phyloP scores from a whole-genome alignment of 2,113 vertebrate genomes.

The Malurus melanocephalus region DNA sequence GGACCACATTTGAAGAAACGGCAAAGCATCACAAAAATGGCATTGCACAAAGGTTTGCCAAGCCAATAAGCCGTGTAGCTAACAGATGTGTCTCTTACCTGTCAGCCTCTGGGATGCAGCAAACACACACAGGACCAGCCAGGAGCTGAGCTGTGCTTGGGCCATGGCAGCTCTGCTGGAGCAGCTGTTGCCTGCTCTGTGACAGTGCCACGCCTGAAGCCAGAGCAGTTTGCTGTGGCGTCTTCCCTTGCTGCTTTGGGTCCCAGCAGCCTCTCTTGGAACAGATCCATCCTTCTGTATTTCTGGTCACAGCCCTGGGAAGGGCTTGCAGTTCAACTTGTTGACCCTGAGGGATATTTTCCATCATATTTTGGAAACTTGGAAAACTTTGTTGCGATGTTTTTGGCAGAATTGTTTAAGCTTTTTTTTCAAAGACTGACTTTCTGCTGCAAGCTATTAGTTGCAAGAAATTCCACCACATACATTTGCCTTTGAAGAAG shows the following conservation, averaged over 20 bases:
- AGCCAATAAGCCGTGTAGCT: not conserved
- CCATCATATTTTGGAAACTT: conserved; percentile 41
- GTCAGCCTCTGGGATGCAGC: conserved; percentile 15
- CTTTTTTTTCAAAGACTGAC: not conserved
- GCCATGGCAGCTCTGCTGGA: not conserved
- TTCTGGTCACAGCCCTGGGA: conserved; percentile 31
- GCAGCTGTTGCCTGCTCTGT: not conserved
- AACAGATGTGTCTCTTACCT: conserved; percentile 36
- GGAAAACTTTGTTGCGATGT: conserved; percentile 16
- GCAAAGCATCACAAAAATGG: not conserved
- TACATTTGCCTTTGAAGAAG: not conserved
- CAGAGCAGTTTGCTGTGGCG: not conserved
- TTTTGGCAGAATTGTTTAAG: conserved; percentile 45
- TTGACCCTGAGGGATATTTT: conserved; percentile 33
- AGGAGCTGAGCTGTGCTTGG: not conserved
- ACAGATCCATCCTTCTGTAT: not conserved
- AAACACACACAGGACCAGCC: conserved; percentile 22
- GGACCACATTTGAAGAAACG: fast-evolving
- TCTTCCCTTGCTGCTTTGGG: not conserved
- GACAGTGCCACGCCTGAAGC: fast-evolving
- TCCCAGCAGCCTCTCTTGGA: conserved; percentile 45
- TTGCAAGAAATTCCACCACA: not conserved
- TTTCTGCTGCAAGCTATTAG: not conserved
- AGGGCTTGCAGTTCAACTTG: conserved; percentile 30
- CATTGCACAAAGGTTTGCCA: fast-evolving